Base-by-base conservation (phyloP, 2,113 vertebrate genomes). In the Eurystomus gularis region DNA sequence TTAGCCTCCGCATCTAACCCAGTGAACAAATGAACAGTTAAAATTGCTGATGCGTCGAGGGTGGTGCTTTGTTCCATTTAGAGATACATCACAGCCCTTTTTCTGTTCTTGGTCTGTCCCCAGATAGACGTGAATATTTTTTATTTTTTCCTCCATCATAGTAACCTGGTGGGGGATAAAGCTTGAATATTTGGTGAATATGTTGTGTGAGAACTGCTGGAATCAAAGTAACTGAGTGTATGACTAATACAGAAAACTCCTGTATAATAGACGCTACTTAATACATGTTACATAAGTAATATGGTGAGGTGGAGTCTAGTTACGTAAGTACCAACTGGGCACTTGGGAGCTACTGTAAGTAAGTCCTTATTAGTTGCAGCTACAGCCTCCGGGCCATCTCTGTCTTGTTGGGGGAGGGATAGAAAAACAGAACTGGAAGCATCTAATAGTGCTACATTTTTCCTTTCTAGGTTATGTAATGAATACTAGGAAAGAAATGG, bases 281-380 rank as follows among this genome's bases (percentile, higher is more conserved):
- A 82, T 95, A 37, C 2, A 3, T 4, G 73, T 95, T 96, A 96
- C 70, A 69, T 94, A 94, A 96, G 87, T 75, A 77, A 37, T 66
- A 70, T 14, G 39, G 39, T 73, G 69, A 84, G 76, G 86, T 92
- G 87, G 91, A 90, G 83, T 60, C 77, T 82, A 15, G 84, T 97
- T 95, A 72, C 68, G 73, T 96, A 97, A 96, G 91, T 88, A 72
- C 29, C 0, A 16, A 40, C 79, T 86, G 51, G 91, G 46, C 75
- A 92, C 85, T 92, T 82, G 24, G 33, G 72, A 96, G 60, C 60
- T 95, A 2, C 69, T 88, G 17, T 78, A 92, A 88, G 86, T 86
- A 84, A n/a, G 93, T 91, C 85, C 20, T 3, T 92, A 75, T 40
- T 81, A 91, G 91, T 90, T 55, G 18, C 39, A 84, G 61, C 75